These are phyloP conservation scores for Heliopora coerulea DNA, from an alignment of 92 coral and sea anemone genomes.

Conservation along the genomic window DNA sequence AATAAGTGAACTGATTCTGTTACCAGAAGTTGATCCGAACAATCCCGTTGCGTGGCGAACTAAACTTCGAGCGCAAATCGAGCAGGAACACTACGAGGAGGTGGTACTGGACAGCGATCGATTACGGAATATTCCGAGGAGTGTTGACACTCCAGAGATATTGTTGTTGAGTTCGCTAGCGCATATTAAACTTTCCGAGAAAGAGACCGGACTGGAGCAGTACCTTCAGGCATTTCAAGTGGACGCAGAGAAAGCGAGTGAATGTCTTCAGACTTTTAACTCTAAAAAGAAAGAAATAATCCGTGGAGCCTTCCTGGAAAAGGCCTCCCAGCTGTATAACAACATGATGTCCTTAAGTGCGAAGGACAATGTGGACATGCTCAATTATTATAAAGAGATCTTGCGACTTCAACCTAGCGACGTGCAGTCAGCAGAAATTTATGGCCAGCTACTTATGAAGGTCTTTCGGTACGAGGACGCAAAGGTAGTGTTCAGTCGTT, in stretches of 20 bases:
- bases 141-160: constrained; percentile 18
- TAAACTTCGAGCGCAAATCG: constrained; percentile 26
- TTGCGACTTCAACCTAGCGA: constrained; percentile 33
- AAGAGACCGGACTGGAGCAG: constrained; percentile 20
- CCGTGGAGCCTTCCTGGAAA: constrained; percentile 15
- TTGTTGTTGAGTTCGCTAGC: constrained; percentile 35
- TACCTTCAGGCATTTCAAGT: constrained; percentile 19
- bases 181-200: constrained; percentile 21
- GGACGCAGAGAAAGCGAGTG: constrained; percentile 15
- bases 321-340: constrained; percentile 31
- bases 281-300: constrained; percentile 14
- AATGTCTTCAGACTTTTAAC: constrained; percentile 10
- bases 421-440: constrained; percentile 30
- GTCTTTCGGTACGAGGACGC: constrained; percentile 42
- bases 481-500: constrained; percentile 9
- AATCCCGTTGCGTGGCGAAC: constrained; percentile 42
- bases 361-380: constrained; percentile 35
- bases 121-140: constrained; percentile 16
- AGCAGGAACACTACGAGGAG: constrained; percentile 29
- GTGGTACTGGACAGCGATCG: constrained; percentile 37
- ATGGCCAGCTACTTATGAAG: constrained; percentile 43
- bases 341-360: constrained; percentile 33
- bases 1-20: constrained; percentile 20
- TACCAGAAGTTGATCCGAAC: constrained; percentile 36
- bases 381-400: constrained; percentile 27